phyloP scores from a whole-genome alignment of 2,113 vertebrate species.

The Mirza zaza region DNA sequence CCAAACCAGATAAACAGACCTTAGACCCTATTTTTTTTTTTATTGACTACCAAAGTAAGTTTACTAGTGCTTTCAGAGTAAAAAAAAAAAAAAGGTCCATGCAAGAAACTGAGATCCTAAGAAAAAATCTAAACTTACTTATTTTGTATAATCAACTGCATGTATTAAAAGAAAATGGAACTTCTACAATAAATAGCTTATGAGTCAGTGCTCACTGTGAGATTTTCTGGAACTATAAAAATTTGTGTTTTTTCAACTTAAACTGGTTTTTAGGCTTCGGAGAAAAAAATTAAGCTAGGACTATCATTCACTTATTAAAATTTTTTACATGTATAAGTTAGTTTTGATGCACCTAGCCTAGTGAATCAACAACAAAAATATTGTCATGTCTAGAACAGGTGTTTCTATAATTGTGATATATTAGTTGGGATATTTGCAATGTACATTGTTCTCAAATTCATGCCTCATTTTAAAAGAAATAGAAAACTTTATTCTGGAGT shows the following conservation, averaged over 20 bases:
- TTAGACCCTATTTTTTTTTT: neutral
- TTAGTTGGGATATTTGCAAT: slow-evolving; percentile 37
- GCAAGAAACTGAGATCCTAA: neutral
- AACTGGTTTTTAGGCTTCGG: slow-evolving; percentile 57
- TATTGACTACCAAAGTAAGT: neutral
- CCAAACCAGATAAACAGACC: neutral
- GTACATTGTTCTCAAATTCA: slow-evolving; percentile 37
- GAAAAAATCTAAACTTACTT: neutral
- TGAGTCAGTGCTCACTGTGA: neutral
- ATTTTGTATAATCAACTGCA: neutral
- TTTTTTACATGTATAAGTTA: slow-evolving; percentile 47
- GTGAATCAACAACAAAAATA: slow-evolving; percentile 57
- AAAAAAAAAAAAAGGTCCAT: neutral
- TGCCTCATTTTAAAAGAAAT: slow-evolving; percentile 23
- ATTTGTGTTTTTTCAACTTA: slow-evolving; percentile 25
- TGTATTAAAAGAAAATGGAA: neutral
- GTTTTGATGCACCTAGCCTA: slow-evolving; percentile 35
- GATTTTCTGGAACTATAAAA: slow-evolving; percentile 56
- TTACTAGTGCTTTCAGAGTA: neutral
- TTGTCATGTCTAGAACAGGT: slow-evolving; percentile 33
- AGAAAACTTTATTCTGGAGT: neutral
- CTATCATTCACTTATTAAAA: slow-evolving; percentile 58
- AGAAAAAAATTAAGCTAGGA: slow-evolving; percentile 43
- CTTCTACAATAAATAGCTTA: neutral
- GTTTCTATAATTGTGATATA: slow-evolving; percentile 5